Evolutionary conservation across 1,140 invertebrate genomes (phyloP).

Genomic region (Hypsibius dujardini): DNA sequence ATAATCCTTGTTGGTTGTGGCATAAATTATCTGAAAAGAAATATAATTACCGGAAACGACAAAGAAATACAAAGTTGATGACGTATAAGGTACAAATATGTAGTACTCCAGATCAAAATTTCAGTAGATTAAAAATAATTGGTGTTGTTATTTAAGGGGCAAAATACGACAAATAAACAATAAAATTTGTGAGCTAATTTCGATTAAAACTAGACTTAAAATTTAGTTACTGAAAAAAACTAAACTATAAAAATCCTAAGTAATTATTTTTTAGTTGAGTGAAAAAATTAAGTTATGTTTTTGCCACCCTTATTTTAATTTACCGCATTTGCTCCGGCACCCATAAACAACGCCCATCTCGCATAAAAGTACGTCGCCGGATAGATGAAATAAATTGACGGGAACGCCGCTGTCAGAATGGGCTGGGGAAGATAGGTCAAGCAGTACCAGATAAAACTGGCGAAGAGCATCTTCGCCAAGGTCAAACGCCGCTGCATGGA

Average conservation of each 20-base stretch:
- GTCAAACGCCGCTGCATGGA: not conserved
- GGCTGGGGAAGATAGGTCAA: slow-evolving; percentile 9
- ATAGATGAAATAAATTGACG: not conserved
- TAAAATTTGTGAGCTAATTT: not conserved
- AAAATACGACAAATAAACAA: too few species aligned
- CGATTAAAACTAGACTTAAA: too few species aligned
- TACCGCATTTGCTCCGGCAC: not conserved
- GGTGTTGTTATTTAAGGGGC: too few species aligned
- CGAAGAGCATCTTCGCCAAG: not conserved
- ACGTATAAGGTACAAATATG: too few species aligned
- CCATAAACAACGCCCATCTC: not conserved
- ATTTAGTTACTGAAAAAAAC: not conserved
- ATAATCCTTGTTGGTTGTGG: not conserved
- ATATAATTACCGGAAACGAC: too few species aligned
- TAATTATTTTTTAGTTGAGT: too few species aligned
- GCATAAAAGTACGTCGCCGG: not conserved
- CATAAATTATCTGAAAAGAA: not conserved
- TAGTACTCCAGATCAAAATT: too few species aligned
- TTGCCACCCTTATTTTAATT: not conserved
- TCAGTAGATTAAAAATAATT: too few species aligned
- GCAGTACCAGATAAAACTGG: not conserved
- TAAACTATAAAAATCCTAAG: too few species aligned
- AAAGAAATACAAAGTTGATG: too few species aligned
- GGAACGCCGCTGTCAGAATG: not conserved
- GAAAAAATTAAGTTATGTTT: not conserved